phyloP scores from a whole-genome alignment of 1,140 invertebrate species.

The Drosophila pectinifera region DNA sequence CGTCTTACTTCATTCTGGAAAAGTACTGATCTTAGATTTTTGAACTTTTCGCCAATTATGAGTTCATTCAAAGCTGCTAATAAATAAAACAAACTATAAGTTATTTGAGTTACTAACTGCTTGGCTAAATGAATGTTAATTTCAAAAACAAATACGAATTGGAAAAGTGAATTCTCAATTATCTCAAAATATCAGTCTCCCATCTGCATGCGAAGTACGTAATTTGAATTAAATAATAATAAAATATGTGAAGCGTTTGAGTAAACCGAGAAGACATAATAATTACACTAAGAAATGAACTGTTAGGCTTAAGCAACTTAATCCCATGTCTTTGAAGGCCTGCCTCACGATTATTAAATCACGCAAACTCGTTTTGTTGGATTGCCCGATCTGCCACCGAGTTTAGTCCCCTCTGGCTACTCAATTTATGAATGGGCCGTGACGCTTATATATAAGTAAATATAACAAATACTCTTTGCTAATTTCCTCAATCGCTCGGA shows the following conservation, averaged over 20 bases:
- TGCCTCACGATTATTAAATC: slow-evolving; percentile 11
- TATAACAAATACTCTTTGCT: slow-evolving; percentile 46
- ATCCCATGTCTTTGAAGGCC: slow-evolving; percentile 32
- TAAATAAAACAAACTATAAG: not conserved
- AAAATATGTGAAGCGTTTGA: not conserved
- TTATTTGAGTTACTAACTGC: not conserved
- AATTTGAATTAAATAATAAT: slow-evolving; percentile 2
- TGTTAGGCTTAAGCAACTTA: slow-evolving; percentile 16
- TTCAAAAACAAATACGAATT: not conserved
- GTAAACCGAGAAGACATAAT: not conserved
- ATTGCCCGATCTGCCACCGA: slow-evolving; percentile 15
- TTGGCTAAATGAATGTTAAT: not conserved
- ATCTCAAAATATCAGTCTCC: not conserved
- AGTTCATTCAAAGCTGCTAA: slow-evolving; percentile 9
- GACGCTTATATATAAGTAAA: slow-evolving; percentile 37
- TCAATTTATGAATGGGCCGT: slow-evolving; percentile 47
- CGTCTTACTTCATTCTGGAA: slow-evolving; percentile 3
- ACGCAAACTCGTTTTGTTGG: slow-evolving; percentile 34
- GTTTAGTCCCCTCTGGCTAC: slow-evolving; percentile 33
- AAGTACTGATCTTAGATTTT: not conserved
- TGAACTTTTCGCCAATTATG: not conserved
- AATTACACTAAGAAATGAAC: slow-evolving; percentile 6
- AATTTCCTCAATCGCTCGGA: slow-evolving; percentile 41
- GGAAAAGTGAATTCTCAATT: not conserved
- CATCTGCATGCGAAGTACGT: not conserved